phyloP scores from a whole-genome alignment of 2,113 vertebrate genomes.

The Poicephalus meyeri region DNA sequence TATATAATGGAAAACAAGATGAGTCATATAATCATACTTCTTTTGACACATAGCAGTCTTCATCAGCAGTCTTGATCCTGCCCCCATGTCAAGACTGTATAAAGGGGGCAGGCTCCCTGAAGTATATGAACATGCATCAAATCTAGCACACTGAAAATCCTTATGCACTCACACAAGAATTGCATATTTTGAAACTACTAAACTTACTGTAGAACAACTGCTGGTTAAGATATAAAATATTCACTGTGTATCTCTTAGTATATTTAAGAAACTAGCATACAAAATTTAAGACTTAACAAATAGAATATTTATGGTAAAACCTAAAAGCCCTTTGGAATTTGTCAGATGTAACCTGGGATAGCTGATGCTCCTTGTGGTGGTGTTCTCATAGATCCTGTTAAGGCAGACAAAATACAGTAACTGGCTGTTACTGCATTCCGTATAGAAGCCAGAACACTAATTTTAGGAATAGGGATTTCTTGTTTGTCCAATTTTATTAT shows the following conservation, averaged over 20 bases:
- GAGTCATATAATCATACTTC: constrained; percentile 69
- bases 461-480: background rate
- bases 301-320: constrained; percentile 30
- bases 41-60: constrained; percentile 70
- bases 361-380: background rate
- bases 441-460: background rate
- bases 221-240: constrained; percentile 41
- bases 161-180: background rate
- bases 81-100: constrained; percentile 57
- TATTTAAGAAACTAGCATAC: constrained; percentile 13
- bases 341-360: background rate
- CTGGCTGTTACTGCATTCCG: background rate
- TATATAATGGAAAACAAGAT: constrained; percentile 70
- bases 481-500: background rate
- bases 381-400: background rate
- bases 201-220: constrained; percentile 16
- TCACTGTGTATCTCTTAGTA: constrained; percentile 8
- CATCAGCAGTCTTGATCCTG: constrained; percentile 52
- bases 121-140: background rate
- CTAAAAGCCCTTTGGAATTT: background rate
- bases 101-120: background rate
- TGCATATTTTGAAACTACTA: constrained; percentile 2
- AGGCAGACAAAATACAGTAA: background rate
- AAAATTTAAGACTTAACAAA: constrained; percentile 1
- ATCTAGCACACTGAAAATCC: background rate